Conservation (phyloP, 2,888 invertebrate genomes). For the Agrochola litura region DNA sequence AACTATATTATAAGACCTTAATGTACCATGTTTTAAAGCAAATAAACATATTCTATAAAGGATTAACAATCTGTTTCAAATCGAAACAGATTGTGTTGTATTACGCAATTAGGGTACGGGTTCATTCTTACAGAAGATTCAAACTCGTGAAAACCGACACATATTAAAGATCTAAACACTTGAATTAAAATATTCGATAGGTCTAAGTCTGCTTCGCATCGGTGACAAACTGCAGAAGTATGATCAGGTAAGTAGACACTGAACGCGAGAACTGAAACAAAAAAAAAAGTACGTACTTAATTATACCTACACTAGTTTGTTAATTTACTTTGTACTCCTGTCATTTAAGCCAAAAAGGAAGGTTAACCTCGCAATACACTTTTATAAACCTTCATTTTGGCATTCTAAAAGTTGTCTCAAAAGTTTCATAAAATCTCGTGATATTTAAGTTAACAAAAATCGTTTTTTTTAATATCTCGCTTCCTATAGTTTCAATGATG, state of each 20-base stretch:
- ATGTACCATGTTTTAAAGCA: no score
- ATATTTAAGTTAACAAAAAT: no score
- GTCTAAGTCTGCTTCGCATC: slow-evolving; percentile 47
- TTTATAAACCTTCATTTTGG: background rate
- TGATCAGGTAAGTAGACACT: slow-evolving; percentile 77
- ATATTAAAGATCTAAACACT: background rate
- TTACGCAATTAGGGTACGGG: background rate
- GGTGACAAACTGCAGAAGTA: slow-evolving; percentile 77
- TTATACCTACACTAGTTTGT: background rate
- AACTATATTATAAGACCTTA: no score
- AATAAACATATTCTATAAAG: no score
- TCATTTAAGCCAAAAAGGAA: background rate
- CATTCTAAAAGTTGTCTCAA: background rate
- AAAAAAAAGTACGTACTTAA: slow-evolving; percentile 16
- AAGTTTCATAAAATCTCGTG: background rate
- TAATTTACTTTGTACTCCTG: background rate
- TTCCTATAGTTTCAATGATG: no score
- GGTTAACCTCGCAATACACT: background rate
- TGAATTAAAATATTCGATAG: background rate
- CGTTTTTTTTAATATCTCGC: no score
- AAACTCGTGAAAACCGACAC: background rate
- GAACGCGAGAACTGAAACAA: slow-evolving; percentile 73
- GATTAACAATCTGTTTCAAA: no score
- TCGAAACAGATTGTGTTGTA: no score
- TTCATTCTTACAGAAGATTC: background rate